Conservation (phyloP, 2,113 vertebrate species). For the Canis aureus region DNA sequence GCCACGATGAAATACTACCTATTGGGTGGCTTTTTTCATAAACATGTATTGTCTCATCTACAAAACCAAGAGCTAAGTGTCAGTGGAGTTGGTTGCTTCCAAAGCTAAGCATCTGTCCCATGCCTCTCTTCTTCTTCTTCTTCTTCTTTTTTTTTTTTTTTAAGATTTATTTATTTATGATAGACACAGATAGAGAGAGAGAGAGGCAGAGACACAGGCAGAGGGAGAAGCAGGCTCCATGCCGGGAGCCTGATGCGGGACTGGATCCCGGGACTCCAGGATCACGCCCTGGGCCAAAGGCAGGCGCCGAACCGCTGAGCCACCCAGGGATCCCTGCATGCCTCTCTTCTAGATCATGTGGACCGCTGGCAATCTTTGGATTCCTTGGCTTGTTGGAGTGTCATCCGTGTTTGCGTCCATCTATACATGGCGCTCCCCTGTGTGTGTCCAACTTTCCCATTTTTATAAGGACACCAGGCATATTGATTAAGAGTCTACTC, state of each 20-base stretch:
- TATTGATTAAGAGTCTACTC: not conserved
- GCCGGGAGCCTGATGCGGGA: too few relatives aligned
- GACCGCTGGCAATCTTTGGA: not conserved
- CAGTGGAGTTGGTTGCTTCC: not conserved
- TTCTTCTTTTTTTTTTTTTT: too few relatives aligned
- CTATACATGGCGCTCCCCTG: not conserved
- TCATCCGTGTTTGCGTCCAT: not conserved
- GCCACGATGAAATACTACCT: not conserved
- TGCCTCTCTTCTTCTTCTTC: not conserved
- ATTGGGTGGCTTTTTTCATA: not conserved
- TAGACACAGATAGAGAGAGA: too few relatives aligned
- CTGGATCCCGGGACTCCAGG: too few relatives aligned
- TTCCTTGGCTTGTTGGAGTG: not conserved
- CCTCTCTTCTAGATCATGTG: not conserved
- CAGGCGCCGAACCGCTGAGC: too few relatives aligned
- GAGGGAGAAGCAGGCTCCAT: too few relatives aligned
- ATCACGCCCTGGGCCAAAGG: too few relatives aligned
- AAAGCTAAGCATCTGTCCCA: not conserved
- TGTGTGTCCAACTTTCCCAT: not conserved
- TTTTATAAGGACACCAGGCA: not conserved
- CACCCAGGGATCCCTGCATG: too few relatives aligned
- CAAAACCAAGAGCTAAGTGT: not conserved
- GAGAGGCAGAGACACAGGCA: too few relatives aligned
- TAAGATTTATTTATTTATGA: too few relatives aligned
- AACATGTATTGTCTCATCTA: not conserved